Evolutionary conservation across 2,888 invertebrate genomes (phyloP).

Genomic region (Tupiocoris notatus): DNA sequence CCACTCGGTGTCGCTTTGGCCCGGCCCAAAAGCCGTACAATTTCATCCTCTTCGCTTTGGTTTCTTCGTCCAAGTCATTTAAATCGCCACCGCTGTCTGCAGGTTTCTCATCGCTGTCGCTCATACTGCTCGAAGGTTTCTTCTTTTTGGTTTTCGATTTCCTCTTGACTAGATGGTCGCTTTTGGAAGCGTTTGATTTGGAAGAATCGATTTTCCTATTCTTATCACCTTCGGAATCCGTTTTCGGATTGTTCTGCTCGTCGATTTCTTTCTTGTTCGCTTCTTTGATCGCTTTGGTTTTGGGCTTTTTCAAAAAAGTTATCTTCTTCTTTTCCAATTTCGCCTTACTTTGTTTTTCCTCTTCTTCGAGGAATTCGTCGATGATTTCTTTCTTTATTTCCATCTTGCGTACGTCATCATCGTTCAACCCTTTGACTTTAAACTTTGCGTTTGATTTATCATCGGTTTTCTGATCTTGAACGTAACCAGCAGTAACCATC

Average conservation of each 20-base stretch:
- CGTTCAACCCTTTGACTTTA: slow-evolving; percentile 7
- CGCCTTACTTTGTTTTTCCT: slow-evolving; percentile 36
- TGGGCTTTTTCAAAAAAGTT: slow-evolving; percentile 22
- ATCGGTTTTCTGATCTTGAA: slow-evolving; percentile 3
- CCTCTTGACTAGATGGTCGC: slow-evolving; percentile 40
- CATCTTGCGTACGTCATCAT: slow-evolving; percentile 24
- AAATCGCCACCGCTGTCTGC: slow-evolving; percentile 55
- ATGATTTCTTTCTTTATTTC: slow-evolving; percentile 41
- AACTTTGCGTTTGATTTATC: slow-evolving; percentile 22
- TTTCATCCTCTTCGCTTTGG: slow-evolving; percentile 43
- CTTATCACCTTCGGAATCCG: not conserved
- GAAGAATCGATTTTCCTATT: slow-evolving; percentile 8
- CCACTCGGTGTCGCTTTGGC: slow-evolving; percentile 80
- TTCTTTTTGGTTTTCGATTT: slow-evolving; percentile 35
- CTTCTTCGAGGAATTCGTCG: slow-evolving; percentile 38
- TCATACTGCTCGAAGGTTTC: slow-evolving; percentile 44
- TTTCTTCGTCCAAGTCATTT: slow-evolving; percentile 3
- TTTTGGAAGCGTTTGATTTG: not conserved
- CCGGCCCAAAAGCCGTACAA: slow-evolving; percentile 56
- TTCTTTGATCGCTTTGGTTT: slow-evolving; percentile 10
- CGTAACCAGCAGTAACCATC: slow-evolving; percentile 42
- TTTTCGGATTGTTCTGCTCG: not conserved
- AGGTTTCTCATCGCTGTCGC: slow-evolving; percentile 50
- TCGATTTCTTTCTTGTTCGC: slow-evolving; percentile 17
- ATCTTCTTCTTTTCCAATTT: slow-evolving; percentile 31